Conservation (phyloP, 2,113 vertebrate genomes). For the Salminus brasiliensis region DNA sequence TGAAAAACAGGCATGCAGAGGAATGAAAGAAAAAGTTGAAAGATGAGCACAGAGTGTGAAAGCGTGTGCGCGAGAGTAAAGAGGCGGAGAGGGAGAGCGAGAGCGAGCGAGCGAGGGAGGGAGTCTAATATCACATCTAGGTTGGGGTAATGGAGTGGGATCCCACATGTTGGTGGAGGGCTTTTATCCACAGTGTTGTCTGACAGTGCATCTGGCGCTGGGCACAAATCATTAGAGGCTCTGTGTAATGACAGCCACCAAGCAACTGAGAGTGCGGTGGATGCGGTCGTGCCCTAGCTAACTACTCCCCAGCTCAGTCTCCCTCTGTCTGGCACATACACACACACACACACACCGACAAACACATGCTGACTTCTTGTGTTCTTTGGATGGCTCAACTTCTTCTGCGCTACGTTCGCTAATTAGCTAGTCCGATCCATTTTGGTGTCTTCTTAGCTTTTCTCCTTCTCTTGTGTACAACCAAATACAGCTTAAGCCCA, state of each 20-base stretch:
- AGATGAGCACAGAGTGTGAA: not conserved
- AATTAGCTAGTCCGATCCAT: too few species aligned
- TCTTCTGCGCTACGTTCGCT: too few species aligned
- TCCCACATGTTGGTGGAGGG: not conserved
- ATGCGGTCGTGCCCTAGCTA: not conserved
- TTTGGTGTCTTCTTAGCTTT: too few species aligned
- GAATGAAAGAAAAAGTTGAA: not conserved
- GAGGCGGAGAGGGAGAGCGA: not conserved
- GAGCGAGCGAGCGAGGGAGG: not conserved
- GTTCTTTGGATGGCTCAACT: too few species aligned
- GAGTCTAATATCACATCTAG: not conserved
- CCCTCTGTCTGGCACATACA: not conserved
- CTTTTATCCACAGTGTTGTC: not conserved
- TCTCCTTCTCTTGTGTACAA: too few species aligned
- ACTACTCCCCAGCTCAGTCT: not conserved
- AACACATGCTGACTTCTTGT: too few species aligned
- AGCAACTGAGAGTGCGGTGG: not conserved
- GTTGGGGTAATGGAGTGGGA: slow-evolving; percentile 21
- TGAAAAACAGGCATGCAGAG: not conserved
- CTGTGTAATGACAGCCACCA: not conserved
- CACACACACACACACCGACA: not conserved
- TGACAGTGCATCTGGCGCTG: not conserved
- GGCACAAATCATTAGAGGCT: slow-evolving; percentile 6
- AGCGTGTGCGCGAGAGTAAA: not conserved
- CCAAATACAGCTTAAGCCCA: too few species aligned